A percentile compares a stretch with the other conserved stretches of the same genome.
Conservation (phyloP, 2,888 invertebrate genomes). For the Graphium colonna region DNA sequence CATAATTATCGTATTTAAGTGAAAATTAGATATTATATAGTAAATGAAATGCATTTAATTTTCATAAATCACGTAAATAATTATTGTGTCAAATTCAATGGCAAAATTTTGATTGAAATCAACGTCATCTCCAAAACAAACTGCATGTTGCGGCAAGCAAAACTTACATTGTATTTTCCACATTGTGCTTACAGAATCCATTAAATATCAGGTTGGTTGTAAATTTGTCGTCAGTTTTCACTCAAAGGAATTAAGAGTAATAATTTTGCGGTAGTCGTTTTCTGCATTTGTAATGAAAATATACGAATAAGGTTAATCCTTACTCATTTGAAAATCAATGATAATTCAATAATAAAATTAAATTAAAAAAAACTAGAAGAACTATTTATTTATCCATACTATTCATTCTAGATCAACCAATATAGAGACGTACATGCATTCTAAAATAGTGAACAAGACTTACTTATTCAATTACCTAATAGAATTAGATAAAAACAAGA, state of each 20-base stretch:
- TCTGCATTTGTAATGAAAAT: slow-evolving; percentile 6
- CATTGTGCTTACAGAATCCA: slow-evolving; percentile 6
- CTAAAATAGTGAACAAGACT: no score
- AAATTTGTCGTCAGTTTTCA: slow-evolving; percentile 15
- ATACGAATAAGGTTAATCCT: neutral
- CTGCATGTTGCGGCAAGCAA: slow-evolving; percentile 2
- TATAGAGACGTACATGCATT: no score
- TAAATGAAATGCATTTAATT: no score
- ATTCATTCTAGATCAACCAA: no score
- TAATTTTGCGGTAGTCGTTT: slow-evolving; percentile 16
- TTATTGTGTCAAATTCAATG: neutral
- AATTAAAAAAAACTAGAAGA: neutral
- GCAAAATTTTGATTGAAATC: neutral
- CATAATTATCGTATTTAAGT: no score
- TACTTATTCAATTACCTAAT: no score
- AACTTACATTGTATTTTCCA: slow-evolving; percentile 10
- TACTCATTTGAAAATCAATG: neutral
- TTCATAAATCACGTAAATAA: neutral
- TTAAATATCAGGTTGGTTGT: slow-evolving; percentile 8
- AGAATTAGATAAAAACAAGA: no score
- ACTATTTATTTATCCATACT: no score
- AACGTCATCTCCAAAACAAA: neutral
- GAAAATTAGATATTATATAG: no score
- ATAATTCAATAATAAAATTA: neutral
- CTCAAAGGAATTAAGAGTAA: slow-evolving; percentile 18